Evolutionary conservation across 2,797 vertebrate species (phyloP), one percentile per base, ranked within the genome.

Genomic region (Sebastes vulpes): DNA sequence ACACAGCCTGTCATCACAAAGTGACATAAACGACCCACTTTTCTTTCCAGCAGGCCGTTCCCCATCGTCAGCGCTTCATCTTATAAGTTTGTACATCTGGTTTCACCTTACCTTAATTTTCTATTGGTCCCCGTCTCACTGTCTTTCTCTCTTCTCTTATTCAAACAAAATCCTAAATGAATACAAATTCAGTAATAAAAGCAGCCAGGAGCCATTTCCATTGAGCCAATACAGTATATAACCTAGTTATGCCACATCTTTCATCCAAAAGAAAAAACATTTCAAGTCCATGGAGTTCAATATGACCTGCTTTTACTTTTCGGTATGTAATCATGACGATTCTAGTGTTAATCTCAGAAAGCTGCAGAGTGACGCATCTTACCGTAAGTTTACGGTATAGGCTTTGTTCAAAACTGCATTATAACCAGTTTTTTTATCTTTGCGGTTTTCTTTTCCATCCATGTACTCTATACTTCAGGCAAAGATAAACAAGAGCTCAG

Each of bases 11-110:
- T 90, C 94, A 92, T 86, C 88, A 79, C 60, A 88, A 73, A 89
- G 77, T 91, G 87, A 92, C 89, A 93, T 63, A 89, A 86, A 91
- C 61, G 79, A 86, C 84, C 87, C 79, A 88, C 90, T 94, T 92
- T 86, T 63, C 28, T 56, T 60, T 72, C 11, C 32, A 85, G 42
- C 28, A 12, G 52, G 32, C 23, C 58, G 46, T 75, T 57, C n/a
- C 31, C 21, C 46, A 42, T 42, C 16, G 5, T 68, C 77, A 79
- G 60, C 16, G 18, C 53, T 69, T 70, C 57, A 32, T 52, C 28
- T 25, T 57, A 23, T 21, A 42, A 64, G 66, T 68, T 79, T 32
- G 9, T 50, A 35, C 20, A 65, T 71, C 16, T 71, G 56, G 6
- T 80, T 70, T 79, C 18, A 74, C 42, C 26, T 21, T 25, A 32